Evolutionary conservation across 2,113 vertebrate genomes (phyloP).

Genomic region (Trogon melanurus): DNA sequence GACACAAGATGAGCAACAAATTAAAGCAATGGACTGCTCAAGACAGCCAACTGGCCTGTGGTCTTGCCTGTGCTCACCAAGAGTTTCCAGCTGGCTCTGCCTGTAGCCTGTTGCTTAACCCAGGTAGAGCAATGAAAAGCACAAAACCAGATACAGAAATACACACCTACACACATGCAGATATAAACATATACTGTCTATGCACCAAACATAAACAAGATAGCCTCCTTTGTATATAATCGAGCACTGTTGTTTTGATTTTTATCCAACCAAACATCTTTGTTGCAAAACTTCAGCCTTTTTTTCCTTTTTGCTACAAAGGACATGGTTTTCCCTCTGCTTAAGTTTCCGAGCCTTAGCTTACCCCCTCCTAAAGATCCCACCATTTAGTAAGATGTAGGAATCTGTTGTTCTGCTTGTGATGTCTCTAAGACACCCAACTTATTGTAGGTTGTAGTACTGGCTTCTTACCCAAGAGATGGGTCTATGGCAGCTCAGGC

Average conservation of each 20-base stretch:
- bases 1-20: neutral
- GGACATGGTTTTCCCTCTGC: neutral
- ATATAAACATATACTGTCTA: neutral
- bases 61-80: neutral
- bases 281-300: neutral
- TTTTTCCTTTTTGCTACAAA: neutral
- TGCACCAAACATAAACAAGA: neutral
- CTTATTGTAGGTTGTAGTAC: neutral
- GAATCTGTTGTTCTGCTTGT: neutral
- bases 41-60: neutral
- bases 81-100: neutral
- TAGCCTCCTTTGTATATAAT: neutral
- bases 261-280: neutral
- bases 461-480: neutral
- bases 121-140: neutral
- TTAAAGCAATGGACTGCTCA: neutral
- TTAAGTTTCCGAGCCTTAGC: neutral
- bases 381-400: neutral
- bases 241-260: neutral
- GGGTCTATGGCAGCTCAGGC: neutral
- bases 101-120: neutral
- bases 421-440: neutral
- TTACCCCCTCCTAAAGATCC: neutral
- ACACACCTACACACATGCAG: neutral
- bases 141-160: neutral